phyloP scores from a whole-genome alignment of 2,797 vertebrate species.

The Myotis myotis region DNA sequence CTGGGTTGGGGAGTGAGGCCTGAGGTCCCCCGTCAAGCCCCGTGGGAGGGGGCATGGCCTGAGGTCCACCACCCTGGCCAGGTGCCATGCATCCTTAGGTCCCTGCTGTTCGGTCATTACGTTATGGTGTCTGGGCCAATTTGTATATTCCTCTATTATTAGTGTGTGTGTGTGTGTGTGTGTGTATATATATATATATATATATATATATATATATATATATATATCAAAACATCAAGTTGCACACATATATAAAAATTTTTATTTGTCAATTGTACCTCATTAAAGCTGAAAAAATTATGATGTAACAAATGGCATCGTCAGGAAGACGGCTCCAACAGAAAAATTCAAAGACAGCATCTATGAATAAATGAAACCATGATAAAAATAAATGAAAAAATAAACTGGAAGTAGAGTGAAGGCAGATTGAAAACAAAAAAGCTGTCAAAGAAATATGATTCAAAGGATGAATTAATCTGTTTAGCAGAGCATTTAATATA shows the following conservation, averaged over 20 bases:
- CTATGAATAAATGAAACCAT: background rate
- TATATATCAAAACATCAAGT: background rate
- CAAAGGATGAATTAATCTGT: constrained; percentile 19
- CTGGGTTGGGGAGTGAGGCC: too few relatives aligned
- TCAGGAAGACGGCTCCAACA: background rate
- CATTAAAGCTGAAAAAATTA: background rate
- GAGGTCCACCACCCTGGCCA: too few relatives aligned
- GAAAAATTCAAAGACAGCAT: background rate
- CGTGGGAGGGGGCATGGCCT: too few relatives aligned
- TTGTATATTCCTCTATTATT: too few relatives aligned
- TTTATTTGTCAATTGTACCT: background rate
- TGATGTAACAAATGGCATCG: background rate
- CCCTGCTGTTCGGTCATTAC: too few relatives aligned
- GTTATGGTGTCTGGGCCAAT: too few relatives aligned
- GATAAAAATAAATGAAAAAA: constrained; percentile 1
- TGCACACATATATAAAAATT: background rate
- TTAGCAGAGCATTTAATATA: background rate
- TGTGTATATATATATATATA: too few relatives aligned
- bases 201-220: too few relatives aligned
- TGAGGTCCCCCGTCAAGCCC: too few relatives aligned
- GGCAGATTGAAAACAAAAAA: background rate
- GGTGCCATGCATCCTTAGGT: too few relatives aligned
- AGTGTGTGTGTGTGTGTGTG: too few relatives aligned
- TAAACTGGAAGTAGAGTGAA: background rate
- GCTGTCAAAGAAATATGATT: background rate